A percentile compares a stretch with the other conserved stretches of the same genome.
Conservation (phyloP, 2,797 vertebrate species). For the Neopelma chrysocephalum region DNA sequence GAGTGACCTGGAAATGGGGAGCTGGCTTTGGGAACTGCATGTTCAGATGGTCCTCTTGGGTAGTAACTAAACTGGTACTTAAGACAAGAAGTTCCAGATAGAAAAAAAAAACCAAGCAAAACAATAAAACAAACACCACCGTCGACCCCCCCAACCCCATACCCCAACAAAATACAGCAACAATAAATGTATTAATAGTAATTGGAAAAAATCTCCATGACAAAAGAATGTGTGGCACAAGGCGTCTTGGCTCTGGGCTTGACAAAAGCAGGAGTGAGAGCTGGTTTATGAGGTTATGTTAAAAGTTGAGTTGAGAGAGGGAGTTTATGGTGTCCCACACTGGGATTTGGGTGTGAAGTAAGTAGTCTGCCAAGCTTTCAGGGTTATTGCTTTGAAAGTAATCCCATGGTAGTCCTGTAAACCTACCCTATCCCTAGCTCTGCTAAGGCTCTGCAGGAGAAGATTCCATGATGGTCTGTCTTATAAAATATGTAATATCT, state of each 20-base stretch:
- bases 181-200: neutral
- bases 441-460: neutral
- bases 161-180: neutral
- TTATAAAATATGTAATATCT: neutral
- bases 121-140: neutral
- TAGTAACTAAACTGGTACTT: neutral
- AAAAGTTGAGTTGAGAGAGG: neutral
- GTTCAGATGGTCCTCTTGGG: neutral
- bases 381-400: neutral
- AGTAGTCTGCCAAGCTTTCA: neutral
- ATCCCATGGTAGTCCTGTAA: neutral
- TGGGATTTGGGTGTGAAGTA: neutral
- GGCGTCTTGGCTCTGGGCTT: neutral
- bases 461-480: neutral
- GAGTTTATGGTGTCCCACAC: neutral
- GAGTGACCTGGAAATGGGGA: neutral
- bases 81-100: neutral
- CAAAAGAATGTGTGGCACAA: neutral
- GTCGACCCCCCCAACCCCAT: neutral
- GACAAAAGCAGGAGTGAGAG: neutral
- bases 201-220: neutral
- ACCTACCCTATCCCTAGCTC: neutral
- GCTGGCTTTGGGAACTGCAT: neutral
- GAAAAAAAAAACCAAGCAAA: neutral
- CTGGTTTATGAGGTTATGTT: neutral